Evolutionary conservation across 1,140 invertebrate species (phyloP).

Genomic region (Thereuonema tuberculata): DNA sequence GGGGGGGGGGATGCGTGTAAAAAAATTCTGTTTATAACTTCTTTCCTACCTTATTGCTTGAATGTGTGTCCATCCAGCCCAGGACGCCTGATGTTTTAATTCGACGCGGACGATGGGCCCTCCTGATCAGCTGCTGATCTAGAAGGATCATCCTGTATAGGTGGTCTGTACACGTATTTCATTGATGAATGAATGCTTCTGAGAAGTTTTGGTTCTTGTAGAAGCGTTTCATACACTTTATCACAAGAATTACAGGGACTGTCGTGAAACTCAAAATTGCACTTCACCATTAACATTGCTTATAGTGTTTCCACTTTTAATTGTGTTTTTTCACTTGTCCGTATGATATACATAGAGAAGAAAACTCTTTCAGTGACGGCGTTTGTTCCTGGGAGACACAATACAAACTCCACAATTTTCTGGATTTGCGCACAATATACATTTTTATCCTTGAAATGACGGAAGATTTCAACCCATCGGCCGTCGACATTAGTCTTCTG

Average conservation of each 20-base stretch:
- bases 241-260: conserved; percentile 1
- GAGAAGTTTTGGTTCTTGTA: no score
- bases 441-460: conserved; percentile 11
- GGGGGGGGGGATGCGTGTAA: no score
- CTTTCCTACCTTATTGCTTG: no score
- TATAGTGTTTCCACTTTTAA: conserved; percentile 8
- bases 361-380: conserved; percentile 8
- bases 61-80: no score
- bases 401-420: conserved; percentile 11
- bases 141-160: no score
- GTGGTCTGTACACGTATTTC: no score
- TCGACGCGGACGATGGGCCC: no score
- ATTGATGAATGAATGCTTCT: no score
- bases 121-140: no score
- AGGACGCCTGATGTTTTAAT: no score
- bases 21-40: no score
- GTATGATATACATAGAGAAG: conserved; percentile 1
- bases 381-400: conserved; percentile 7
- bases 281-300: conserved; percentile 9
- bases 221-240: background rate
- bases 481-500: conserved; percentile 7
- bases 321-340: conserved; percentile 3
- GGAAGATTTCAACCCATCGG: conserved; percentile 12
- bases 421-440: conserved; percentile 10
- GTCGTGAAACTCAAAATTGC: conserved; percentile 8